phyloP scores from a whole-genome alignment of 2,888 invertebrate species.

The Trilocha varians region DNA sequence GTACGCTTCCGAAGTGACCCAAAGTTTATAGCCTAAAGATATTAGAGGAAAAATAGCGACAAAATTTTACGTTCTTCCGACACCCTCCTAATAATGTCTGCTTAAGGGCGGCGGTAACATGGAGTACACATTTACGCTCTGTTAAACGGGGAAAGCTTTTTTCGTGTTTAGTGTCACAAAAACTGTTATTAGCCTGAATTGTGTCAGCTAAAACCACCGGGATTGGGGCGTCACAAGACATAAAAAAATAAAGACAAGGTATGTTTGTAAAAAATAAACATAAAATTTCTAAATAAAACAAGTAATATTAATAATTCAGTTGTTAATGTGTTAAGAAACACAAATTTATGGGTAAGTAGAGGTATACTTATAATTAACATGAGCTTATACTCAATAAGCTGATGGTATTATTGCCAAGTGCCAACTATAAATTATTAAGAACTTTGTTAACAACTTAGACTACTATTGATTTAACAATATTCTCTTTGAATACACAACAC shows the following conservation, averaged over 20 bases:
- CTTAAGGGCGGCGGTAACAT: conserved; percentile 68
- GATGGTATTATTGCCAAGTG: too few relatives aligned
- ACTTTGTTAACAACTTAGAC: too few relatives aligned
- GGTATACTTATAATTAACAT: too few relatives aligned
- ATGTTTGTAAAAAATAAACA: not conserved
- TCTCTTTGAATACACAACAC: too few relatives aligned
- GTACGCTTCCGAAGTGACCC: conserved; percentile 55
- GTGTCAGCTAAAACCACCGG: conserved; percentile 32
- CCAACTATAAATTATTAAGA: too few relatives aligned
- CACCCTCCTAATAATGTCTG: conserved; percentile 71
- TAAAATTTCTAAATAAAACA: not conserved
- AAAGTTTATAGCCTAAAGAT: conserved; percentile 47
- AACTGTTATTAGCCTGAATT: conserved; percentile 71
- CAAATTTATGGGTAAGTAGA: too few relatives aligned
- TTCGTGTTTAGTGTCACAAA: conserved; percentile 73
- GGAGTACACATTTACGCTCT: conserved; percentile 72
- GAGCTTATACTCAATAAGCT: too few relatives aligned
- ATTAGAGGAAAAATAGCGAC: conserved; percentile 64
- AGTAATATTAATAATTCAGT: too few relatives aligned
- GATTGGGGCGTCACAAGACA: conserved; percentile 18
- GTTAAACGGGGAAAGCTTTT: conserved; percentile 72
- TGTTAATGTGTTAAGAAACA: too few relatives aligned
- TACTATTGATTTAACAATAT: too few relatives aligned
- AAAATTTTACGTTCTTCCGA: conserved; percentile 65
- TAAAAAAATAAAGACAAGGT: conserved; percentile 3